Base-by-base conservation (phyloP, 2,113 vertebrate genomes). In the Odontophorus gujanensis region DNA sequence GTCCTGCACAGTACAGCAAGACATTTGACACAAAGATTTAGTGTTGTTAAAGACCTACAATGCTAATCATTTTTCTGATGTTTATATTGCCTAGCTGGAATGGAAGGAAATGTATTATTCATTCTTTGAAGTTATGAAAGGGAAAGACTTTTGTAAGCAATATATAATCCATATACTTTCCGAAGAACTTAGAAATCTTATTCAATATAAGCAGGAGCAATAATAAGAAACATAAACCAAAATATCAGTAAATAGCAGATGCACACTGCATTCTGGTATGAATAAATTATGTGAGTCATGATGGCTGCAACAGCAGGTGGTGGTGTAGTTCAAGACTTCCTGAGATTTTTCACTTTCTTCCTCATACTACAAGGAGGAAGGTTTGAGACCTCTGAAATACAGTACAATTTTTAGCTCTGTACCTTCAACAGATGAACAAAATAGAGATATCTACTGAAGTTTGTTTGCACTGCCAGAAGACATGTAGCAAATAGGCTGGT, bases 61-160 rank as follows among this genome's bases (percentile, higher is more conserved):
- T 87, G 57, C 69, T 97, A 90, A 96, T 95, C 82, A 66, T 87
- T 88, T 68, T 89, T 97, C 95, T 95, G 90, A 94, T 94, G 96
- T 92, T 93, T 90, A 84, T 94, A 90, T 90, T 91, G 69, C 92
- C 92, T 88, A 88, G 82, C 90, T 88, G 57, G 82, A 84, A 91
- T 94, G 51, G 47, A 48, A 93, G 58, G 57, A 93, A 95, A 96
- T 90, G 57, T 72, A 79, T 95, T 95, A 95, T 92, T 94, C 73
- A 93, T 94, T 92, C 69, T 81, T 92, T 85, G 87, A 92, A 90
- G 51, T 53, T 88, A 65, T 45, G n/a, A 81, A 90, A 83, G 32
- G 47, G 42, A 93, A 93, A 83, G 74, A 47, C 84, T 78, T 89
- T 90, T 93, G 84, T 85, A 94, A 90, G 87, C 80, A 84, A 61